These are phyloP conservation scores for Nilaparvata lugens DNA, from an alignment of 1,140 invertebrate genomes.

Conservation along the genomic window DNA sequence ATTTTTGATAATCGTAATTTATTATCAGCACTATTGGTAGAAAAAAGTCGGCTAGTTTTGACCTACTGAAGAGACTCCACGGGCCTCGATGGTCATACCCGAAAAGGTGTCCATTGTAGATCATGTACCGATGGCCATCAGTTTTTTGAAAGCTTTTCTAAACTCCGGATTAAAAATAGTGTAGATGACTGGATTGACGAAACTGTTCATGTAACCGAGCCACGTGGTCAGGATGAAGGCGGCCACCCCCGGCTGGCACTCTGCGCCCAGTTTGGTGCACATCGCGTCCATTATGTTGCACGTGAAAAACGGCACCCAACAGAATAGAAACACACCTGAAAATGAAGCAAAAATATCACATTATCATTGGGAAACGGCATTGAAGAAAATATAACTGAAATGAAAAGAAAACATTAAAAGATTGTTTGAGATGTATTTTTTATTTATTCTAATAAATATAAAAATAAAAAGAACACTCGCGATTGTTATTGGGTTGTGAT, in stretches of 20 bases:
- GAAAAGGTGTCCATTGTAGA: constrained; percentile 1
- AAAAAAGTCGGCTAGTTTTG: too few species aligned
- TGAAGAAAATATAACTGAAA: too few species aligned
- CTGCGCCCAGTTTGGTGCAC: constrained; percentile 69
- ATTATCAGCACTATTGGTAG: too few species aligned
- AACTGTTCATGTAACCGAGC: constrained; percentile 98
- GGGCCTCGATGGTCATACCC: too few species aligned
- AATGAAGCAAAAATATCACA: constrained; percentile 11
- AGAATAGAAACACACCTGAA: constrained; percentile 88
- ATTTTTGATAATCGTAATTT: too few species aligned
- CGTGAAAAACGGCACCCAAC: constrained; percentile 99
- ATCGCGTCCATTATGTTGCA: constrained; percentile 96
- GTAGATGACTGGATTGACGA: constrained; percentile 97
- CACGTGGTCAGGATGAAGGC: constrained; percentile 93
- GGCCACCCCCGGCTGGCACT: constrained; percentile 77
- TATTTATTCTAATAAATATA: too few species aligned
- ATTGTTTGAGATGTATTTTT: too few species aligned
- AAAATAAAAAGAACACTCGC: neutral
- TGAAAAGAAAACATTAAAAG: too few species aligned
- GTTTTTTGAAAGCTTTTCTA: constrained; percentile 95
- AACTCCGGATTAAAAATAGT: constrained; percentile 99
- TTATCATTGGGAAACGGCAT: too few species aligned
- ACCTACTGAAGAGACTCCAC: too few species aligned
- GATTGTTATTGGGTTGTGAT: too few species aligned
- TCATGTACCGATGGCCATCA: constrained; percentile 49